Evolutionary conservation across 1,140 invertebrate species (phyloP).

Genomic region (Eumaeus atala): DNA sequence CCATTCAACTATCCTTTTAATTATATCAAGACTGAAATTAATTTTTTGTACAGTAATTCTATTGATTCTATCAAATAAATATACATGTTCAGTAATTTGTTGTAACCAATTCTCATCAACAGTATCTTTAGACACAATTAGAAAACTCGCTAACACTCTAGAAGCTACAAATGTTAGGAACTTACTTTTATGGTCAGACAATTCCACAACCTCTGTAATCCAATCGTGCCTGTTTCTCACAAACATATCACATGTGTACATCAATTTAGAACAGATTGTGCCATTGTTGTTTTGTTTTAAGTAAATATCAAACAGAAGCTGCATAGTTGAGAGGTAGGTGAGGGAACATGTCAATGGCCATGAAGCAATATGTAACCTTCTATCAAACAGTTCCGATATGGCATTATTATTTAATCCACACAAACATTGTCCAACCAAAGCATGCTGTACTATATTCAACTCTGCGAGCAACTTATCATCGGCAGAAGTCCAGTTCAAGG

Average conservation of each 20-base stretch:
- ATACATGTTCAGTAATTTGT: constrained; percentile 80
- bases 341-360: constrained; percentile 83
- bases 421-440: constrained; percentile 82
- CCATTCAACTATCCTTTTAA: constrained; percentile 90
- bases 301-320: constrained; percentile 88
- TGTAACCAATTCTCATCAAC: constrained; percentile 86
- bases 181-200: constrained; percentile 84
- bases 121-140: constrained; percentile 87
- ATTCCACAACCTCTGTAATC: constrained; percentile 87
- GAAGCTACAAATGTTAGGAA: constrained; percentile 87
- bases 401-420: constrained; percentile 83
- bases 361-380: constrained; percentile 78
- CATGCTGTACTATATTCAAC: constrained; percentile 74
- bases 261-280: constrained; percentile 84
- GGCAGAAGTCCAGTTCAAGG: constrained; percentile 45
- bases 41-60: constrained; percentile 79
- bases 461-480: constrained; percentile 58
- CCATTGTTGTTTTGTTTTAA: constrained; percentile 88
- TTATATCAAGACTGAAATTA: constrained; percentile 87
- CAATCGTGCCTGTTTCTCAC: constrained; percentile 86
- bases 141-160: constrained; percentile 85
- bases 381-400: constrained; percentile 81
- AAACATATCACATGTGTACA: constrained; percentile 85
- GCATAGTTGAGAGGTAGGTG: constrained; percentile 86
- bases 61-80: constrained; percentile 75